Conservation (phyloP, 2,113 vertebrate genomes). For the Coracopsis vasa region DNA sequence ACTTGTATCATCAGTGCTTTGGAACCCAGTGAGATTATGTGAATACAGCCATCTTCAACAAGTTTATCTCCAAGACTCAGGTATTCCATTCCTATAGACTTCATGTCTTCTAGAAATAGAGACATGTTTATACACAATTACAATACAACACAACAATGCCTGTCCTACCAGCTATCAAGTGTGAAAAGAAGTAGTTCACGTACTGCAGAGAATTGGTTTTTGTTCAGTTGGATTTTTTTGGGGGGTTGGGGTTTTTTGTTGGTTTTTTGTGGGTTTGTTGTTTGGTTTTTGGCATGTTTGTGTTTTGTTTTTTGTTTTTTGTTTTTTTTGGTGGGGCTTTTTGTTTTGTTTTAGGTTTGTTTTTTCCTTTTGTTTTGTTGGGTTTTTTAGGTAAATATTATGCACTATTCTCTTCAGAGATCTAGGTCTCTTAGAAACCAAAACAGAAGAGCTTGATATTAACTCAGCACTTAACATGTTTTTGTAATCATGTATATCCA, state of each 20-base stretch:
- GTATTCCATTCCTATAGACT: conserved; percentile 64
- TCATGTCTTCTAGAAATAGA: conserved; percentile 74
- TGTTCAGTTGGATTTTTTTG: not conserved
- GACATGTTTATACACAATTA: conserved; percentile 18
- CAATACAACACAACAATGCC: not conserved
- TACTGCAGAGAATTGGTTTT: fast-evolving
- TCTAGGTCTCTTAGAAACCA: not conserved
- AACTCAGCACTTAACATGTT: not conserved
- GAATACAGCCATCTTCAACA: conserved; percentile 83
- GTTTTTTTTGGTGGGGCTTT: not conserved
- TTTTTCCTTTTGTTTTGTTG: not conserved
- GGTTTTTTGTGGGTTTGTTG: not conserved
- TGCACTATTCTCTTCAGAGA: not conserved
- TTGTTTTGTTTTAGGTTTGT: not conserved
- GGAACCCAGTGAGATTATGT: conserved; percentile 93
- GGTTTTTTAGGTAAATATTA: not conserved
- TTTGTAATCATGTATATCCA: not conserved
- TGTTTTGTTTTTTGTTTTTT: too few species aligned
- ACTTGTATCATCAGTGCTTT: conserved; percentile 96
- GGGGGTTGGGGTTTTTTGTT: not conserved
- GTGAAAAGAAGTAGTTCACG: not conserved
- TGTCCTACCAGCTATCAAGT: not conserved
- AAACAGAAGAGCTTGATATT: not conserved
- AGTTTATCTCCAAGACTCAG: conserved; percentile 71
- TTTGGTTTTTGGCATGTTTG: too few species aligned